Evolutionary conservation across 2,888 invertebrate species (phyloP).

Genomic region (Chironomus tentans): DNA sequence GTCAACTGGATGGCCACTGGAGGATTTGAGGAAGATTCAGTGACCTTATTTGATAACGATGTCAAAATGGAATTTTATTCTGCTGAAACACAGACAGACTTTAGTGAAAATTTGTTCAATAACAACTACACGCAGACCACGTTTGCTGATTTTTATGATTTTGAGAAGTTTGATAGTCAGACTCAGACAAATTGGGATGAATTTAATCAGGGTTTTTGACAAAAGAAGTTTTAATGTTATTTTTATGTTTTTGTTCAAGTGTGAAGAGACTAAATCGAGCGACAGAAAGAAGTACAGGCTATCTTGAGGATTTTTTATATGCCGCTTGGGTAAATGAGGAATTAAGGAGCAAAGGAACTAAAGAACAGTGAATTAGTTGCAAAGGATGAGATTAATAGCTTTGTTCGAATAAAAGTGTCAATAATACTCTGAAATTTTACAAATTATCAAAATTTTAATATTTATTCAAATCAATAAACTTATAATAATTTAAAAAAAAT

Average conservation of each 20-base stretch:
- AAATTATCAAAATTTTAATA: no score
- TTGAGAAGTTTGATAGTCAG: slow-evolving; percentile 18
- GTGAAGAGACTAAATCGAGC: no score
- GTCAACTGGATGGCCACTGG: slow-evolving; percentile 7
- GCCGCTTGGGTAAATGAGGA: no score
- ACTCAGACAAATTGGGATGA: slow-evolving; percentile 26
- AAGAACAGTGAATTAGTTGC: no score
- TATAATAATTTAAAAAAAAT: no score
- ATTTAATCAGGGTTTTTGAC: slow-evolving; percentile 1
- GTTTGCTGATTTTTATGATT: slow-evolving; percentile 15
- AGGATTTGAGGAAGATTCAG: neutral
- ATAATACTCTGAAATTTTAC: no score
- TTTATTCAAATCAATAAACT: no score
- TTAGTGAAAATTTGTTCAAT: slow-evolving; percentile 13
- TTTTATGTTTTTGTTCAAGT: neutral
- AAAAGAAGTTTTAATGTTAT: neutral
- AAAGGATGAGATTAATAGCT: no score
- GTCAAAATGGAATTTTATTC: slow-evolving; percentile 19
- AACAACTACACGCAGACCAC: slow-evolving; percentile 21
- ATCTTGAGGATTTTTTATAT: no score
- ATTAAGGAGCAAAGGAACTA: no score
- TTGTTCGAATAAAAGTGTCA: no score
- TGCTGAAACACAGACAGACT: slow-evolving; percentile 24
- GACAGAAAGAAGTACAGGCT: no score
- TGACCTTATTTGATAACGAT: slow-evolving; percentile 4